These are phyloP conservation scores for Loriculus beryllinus DNA, from an alignment of 2,797 vertebrate genomes.

Conservation along the genomic window DNA sequence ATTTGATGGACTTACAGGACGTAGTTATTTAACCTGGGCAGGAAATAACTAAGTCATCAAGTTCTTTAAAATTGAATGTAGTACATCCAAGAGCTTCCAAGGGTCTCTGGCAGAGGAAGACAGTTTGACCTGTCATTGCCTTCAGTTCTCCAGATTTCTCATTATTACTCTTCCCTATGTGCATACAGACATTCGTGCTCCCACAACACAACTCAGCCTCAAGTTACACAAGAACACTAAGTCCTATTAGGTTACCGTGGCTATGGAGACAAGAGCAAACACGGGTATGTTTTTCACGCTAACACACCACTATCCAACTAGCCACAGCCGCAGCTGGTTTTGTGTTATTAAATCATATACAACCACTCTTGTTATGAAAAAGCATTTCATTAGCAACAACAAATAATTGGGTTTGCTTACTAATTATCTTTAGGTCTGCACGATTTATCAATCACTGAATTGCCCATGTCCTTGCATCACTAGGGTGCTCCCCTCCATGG, in stretches of 20 bases:
- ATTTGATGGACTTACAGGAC: background rate
- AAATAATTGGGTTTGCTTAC: background rate
- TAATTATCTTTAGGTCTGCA: background rate
- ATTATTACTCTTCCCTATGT: background rate
- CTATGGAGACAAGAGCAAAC: constrained; percentile 28
- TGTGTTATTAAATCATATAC: fast-evolving
- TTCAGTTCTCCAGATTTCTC: background rate
- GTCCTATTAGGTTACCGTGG: background rate
- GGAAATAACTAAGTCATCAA: background rate
- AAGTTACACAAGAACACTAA: background rate
- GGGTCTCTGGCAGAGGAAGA: background rate
- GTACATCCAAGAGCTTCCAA: background rate
- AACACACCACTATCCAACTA: background rate
- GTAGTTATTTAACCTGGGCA: background rate
- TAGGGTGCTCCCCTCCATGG: fast-evolving
- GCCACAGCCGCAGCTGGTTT: background rate
- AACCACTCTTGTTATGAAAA: background rate
- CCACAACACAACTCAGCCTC: background rate
- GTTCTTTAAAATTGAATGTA: background rate
- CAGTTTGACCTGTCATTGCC: constrained; percentile 5
- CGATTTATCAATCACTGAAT: background rate
- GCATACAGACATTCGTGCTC: background rate
- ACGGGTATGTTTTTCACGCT: background rate
- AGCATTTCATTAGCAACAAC: background rate
- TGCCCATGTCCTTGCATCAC: background rate